Percentiles rank a stretch among this genome's conserved stretches.
Conservation (phyloP, 2,113 vertebrate genomes). For the Peromyscus leucopus region DNA sequence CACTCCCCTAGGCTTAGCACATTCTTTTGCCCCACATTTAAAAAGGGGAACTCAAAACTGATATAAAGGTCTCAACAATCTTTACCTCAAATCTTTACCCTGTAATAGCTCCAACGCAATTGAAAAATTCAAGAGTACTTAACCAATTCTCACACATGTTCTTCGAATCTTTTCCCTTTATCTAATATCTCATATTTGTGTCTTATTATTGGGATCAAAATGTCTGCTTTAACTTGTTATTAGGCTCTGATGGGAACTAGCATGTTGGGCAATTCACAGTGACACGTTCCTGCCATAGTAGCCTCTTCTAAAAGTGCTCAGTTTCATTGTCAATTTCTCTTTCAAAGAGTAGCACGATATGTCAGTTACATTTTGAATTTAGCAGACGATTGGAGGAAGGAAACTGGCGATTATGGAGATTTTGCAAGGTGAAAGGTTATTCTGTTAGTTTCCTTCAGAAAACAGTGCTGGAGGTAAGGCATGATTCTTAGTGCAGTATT, state of each 20-base stretch:
- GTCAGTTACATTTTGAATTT: neutral
- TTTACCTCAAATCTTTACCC: neutral
- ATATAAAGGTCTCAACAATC: neutral
- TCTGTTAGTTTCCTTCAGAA: neutral
- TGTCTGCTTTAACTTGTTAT: neutral
- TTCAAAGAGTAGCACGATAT: slow-evolving; percentile 4
- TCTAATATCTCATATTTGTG: neutral
- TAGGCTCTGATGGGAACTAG: neutral
- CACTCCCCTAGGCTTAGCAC: neutral
- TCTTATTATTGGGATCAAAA: neutral
- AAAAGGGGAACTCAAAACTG: neutral
- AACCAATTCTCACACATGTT: neutral
- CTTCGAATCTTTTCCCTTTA: neutral
- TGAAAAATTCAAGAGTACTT: neutral
- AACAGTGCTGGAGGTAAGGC: neutral
- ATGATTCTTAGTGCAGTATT: neutral
- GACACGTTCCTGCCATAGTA: neutral
- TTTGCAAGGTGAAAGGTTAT: neutral
- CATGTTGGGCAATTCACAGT: neutral
- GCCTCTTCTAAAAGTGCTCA: neutral
- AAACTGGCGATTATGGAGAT: slow-evolving; percentile 15
- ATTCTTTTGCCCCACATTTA: neutral
- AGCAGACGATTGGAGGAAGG: neutral
- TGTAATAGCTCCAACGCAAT: slow-evolving; percentile 4
- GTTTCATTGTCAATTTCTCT: slow-evolving; percentile 31